Conservation (phyloP, 2,113 vertebrate genomes). For the Sceloporus undulatus region DNA sequence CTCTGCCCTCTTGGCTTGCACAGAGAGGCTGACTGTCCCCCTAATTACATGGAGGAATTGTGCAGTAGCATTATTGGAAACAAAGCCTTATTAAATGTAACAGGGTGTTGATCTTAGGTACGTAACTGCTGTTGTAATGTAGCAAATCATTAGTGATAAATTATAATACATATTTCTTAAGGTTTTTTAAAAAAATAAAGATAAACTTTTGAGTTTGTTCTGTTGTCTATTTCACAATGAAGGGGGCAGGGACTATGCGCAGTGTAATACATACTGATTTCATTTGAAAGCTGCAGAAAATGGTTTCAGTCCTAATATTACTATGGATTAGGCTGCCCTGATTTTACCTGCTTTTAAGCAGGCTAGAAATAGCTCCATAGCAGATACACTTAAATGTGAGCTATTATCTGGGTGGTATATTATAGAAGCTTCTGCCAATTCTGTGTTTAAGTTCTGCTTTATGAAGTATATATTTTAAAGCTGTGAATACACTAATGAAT, state of each 20-base stretch:
- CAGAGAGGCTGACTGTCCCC: neutral
- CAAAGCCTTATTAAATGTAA: conserved; percentile 2
- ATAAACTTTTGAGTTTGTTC: conserved; percentile 2
- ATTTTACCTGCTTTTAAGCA: neutral
- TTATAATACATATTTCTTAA: conserved; percentile 11
- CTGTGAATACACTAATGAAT: neutral
- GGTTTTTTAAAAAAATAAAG: conserved; percentile 31
- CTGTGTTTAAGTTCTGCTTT: too few species aligned
- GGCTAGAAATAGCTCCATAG: neutral
- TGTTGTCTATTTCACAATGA: conserved; percentile 1
- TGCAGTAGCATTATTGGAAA: neutral
- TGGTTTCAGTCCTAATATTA: neutral
- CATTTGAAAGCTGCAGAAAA: neutral
- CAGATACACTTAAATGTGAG: neutral
- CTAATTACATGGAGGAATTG: too few species aligned
- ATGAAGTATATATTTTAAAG: too few species aligned
- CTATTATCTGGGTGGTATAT: neutral
- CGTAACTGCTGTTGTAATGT: conserved; percentile 15
- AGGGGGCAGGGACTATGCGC: too few species aligned
- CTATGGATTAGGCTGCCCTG: neutral
- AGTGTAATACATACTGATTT: neutral
- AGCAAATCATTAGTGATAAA: conserved; percentile 15
- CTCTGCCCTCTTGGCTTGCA: neutral
- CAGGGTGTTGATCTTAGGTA: conserved; percentile 2
- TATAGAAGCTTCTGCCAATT: neutral